These are phyloP conservation scores for Ophioderma brevispina DNA, from an alignment of 35 echinoderm and acorn worm genomes.

Conservation along the genomic window DNA sequence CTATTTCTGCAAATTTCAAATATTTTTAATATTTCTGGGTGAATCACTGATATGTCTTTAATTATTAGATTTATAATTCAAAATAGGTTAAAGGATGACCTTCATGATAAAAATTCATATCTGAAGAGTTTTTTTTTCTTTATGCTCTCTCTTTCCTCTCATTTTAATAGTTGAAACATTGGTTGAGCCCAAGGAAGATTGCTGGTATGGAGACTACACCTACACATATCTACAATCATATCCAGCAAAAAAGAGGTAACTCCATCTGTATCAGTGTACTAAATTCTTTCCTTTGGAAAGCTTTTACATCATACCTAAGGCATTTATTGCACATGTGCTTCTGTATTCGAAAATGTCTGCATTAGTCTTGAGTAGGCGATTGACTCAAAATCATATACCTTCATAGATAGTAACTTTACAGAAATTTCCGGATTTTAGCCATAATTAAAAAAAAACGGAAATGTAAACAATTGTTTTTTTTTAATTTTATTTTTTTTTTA, in stretches of 20 bases:
- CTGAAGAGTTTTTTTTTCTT: neutral
- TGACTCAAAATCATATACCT: no score
- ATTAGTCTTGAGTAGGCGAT: no score
- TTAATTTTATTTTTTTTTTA: no score
- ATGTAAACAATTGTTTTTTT: no score
- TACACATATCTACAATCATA: neutral
- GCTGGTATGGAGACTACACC: neutral
- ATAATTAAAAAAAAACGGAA: no score
- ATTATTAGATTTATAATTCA: neutral
- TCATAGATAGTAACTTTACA: no score
- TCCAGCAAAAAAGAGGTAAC: neutral
- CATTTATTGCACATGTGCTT: no score
- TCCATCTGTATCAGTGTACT: no score
- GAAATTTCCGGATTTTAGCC: no score
- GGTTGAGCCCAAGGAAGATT: neutral
- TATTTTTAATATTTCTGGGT: neutral
- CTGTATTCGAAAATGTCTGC: no score
- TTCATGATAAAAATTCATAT: neutral
- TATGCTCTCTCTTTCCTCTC: no score
- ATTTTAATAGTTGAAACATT: neutral
- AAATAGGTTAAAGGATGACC: neutral
- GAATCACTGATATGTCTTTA: neutral
- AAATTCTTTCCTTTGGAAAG: neutral
- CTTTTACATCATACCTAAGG: no score
- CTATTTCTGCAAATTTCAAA: neutral